Base-by-base conservation (phyloP, 2,113 vertebrate species). In the Antennarius striatus region DNA sequence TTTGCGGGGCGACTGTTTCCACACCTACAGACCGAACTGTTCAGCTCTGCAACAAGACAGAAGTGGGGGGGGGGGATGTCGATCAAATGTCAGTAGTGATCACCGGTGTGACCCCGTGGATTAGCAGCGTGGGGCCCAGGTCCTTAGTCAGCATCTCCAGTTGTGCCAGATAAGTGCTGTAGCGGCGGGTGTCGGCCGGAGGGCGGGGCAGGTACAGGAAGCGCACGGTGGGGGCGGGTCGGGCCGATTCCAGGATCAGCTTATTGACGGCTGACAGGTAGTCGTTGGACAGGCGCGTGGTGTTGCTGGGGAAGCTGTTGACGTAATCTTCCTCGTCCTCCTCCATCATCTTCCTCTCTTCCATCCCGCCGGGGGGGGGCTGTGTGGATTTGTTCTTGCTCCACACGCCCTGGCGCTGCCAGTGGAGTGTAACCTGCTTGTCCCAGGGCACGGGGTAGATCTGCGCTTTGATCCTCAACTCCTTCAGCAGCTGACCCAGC, bases 181-280 rank as follows among this genome's bases (percentile, higher is more conserved):
- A 96, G n/a, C 94, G 89, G 11, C 82, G 83, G 10, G 93, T 95
- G 89, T 97, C 94, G 0, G 95, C 95, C 0, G 96, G 96, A 0
- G 96, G 96, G 16, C 94, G 92, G 0, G 96, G 95, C 79, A 97
- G 49, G 62, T 97, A 97, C 45, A 97, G 91, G 80, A 97, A 96
- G 6, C 95, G 94, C 32, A 97, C 91, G 0, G 94, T 91, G 0
- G 95, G 94, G 0, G 89, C 65, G 0, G 92, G 87, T 8, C 52
- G 43, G 13, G 90, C 84, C 71, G 96, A 91, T 48, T 91, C 91
- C 43, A 93, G 89, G 71, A 97, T 91, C 45, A 97, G 91, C 79
- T 76, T 85, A 59, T 97, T 97, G 61, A 95, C 95, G 0, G 95
- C 94, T 0, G 89, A 71, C 66, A 97, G 79, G 17, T 95, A 96